Conservation (phyloP, 1,140 invertebrate species). For the Reticulitermes speratus region DNA sequence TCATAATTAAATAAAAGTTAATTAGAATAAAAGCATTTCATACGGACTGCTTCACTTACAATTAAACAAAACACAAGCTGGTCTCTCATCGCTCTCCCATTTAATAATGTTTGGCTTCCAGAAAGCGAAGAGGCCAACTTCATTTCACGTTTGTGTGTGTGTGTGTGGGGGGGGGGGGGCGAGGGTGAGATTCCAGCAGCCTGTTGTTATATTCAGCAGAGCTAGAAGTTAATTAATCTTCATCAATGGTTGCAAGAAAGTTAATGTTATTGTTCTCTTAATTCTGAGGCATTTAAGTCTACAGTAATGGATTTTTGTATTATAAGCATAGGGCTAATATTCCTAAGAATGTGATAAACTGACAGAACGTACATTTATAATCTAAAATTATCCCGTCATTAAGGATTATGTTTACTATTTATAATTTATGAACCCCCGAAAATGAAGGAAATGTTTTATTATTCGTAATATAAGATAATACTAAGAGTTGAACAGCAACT, state of each 20-base stretch:
- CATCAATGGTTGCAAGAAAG: background rate
- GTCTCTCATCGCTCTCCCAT: background rate
- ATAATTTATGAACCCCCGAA: too few relatives aligned
- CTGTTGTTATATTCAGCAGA: background rate
- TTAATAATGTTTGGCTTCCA: conserved; percentile 11
- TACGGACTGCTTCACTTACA: too few relatives aligned
- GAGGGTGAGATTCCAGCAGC: background rate
- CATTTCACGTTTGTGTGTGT: background rate
- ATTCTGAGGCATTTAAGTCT: background rate
- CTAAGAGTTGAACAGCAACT: too few relatives aligned
- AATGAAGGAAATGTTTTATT: too few relatives aligned
- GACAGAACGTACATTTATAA: too few relatives aligned
- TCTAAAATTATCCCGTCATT: too few relatives aligned
- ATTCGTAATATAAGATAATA: too few relatives aligned
- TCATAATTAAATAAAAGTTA: too few relatives aligned
- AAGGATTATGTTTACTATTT: too few relatives aligned
- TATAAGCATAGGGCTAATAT: background rate
- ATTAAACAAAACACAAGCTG: too few relatives aligned
- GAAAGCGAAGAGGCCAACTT: background rate
- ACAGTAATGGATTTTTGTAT: background rate
- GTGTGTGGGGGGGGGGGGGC: too few relatives aligned
- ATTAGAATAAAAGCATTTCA: too few relatives aligned
- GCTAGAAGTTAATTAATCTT: conserved; percentile 17
- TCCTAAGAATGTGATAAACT: background rate
- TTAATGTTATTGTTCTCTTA: background rate